Percentiles rank a stretch among this genome's conserved stretches.
These are phyloP conservation scores for Schizopygopsis pylzovi DNA, from an alignment of 2,797 vertebrate species.

Conservation along the genomic window DNA sequence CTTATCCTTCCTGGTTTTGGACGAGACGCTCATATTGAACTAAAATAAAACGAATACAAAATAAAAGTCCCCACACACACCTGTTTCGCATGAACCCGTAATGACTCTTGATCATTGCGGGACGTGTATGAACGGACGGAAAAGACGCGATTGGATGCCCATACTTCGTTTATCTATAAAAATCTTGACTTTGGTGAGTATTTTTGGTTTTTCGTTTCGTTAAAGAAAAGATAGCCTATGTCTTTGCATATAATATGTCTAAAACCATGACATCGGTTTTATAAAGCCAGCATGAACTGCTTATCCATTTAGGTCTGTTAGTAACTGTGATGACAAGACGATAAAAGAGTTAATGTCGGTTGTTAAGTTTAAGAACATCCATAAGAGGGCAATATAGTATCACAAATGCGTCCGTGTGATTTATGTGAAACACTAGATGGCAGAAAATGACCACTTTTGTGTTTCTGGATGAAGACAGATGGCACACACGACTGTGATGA, in stretches of 20 bases:
- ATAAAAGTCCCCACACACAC: conserved; percentile 32
- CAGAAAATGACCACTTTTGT: background rate
- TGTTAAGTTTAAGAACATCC: background rate
- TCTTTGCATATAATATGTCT: background rate
- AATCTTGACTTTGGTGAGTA: background rate
- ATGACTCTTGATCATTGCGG: background rate
- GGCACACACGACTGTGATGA: background rate
- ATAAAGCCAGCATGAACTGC: background rate
- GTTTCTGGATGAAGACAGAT: background rate
- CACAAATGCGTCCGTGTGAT: background rate
- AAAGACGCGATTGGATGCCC: background rate
- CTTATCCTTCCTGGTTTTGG: background rate
- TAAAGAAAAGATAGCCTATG: background rate
- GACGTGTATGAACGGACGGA: background rate
- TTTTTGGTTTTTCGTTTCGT: background rate
- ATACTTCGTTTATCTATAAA: background rate
- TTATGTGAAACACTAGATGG: conserved; percentile 29
- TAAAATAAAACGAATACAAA: background rate
- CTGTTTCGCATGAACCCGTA: conserved; percentile 6
- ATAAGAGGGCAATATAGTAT: conserved; percentile 35
- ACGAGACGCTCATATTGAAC: background rate
- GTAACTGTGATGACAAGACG: background rate
- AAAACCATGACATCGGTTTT: background rate
- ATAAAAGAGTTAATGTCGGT: background rate
- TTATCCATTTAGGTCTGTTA: background rate